Evolutionary conservation across 2,797 vertebrate species (phyloP).

Genomic region (Sparus aurata): DNA sequence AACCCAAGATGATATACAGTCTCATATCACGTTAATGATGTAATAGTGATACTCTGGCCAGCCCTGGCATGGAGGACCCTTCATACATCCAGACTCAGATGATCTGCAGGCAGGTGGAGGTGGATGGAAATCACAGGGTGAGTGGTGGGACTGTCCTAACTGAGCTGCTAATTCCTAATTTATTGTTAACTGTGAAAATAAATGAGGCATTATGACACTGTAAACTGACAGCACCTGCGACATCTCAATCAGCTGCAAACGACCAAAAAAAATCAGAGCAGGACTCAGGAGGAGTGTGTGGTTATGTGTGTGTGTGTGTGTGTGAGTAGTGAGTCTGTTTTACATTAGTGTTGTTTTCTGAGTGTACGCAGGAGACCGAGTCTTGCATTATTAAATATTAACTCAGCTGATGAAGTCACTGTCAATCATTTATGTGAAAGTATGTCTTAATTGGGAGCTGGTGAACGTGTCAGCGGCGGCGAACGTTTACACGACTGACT

Average conservation of each 20-base stretch:
- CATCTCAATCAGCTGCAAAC: conserved; percentile 65
- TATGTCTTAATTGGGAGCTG: conserved; percentile 48
- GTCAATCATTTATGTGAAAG: conserved; percentile 86
- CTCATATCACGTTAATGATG: too few relatives aligned
- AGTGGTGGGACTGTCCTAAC: conserved; percentile 15
- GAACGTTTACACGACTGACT: conserved; percentile 32
- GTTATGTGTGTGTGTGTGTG: conserved; percentile 32
- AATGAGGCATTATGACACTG: conserved; percentile 64
- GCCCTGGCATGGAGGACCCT: too few relatives aligned
- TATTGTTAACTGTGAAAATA: conserved; percentile 69
- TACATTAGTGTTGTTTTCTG: conserved; percentile 60
- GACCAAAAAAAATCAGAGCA: conserved; percentile 63
- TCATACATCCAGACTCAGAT: conserved; percentile 1
- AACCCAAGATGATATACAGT: too few relatives aligned
- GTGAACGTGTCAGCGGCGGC: conserved; percentile 2
- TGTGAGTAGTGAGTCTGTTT: conserved; percentile 33
- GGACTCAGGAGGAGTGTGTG: conserved; percentile 57
- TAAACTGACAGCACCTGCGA: conserved; percentile 50
- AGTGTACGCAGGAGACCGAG: conserved; percentile 67
- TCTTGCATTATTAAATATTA: conserved; percentile 82
- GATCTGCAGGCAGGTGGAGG: conserved; percentile 46
- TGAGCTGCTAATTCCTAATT: conserved; percentile 70
- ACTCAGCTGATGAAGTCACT: conserved; percentile 63
- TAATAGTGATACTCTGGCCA: too few relatives aligned
- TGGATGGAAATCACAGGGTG: conserved; percentile 16